Evolutionary conservation across 2,797 vertebrate genomes (phyloP).

Genomic region (Hemibagrus guttatus): DNA sequence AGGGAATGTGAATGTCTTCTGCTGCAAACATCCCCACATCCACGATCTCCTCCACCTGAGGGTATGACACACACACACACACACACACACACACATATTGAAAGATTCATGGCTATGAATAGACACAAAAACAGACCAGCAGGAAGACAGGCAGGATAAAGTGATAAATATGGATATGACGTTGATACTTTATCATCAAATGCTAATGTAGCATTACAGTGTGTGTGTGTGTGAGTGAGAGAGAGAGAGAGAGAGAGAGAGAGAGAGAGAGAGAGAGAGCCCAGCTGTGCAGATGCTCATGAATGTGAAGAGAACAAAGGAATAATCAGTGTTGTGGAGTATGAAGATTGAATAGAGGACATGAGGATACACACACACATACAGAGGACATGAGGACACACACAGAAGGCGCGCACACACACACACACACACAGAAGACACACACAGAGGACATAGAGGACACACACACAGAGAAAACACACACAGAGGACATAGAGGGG

Average conservation of each 20-base stretch:
- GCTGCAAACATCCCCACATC: conserved; percentile 88
- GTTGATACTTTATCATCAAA: not conserved
- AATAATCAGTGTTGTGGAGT: not conserved
- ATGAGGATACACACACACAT: not conserved
- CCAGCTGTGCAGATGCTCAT: conserved; percentile 17
- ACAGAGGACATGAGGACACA: not conserved
- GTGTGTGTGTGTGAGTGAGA: not conserved
- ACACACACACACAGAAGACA: not conserved
- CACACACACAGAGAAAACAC: not conserved
- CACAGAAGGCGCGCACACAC: not conserved
- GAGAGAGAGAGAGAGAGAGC: not conserved
- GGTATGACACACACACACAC: not conserved
- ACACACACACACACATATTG: conserved; percentile 4
- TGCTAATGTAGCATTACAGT: not conserved
- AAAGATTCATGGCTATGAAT: not conserved
- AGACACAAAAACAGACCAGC: not conserved
- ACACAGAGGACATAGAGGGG: not conserved
- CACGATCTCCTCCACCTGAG: conserved; percentile 95
- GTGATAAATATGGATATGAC: not conserved
- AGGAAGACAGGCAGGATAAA: not conserved
- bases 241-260: not conserved
- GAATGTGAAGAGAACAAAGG: conserved; percentile 13
- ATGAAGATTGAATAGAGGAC: not conserved
- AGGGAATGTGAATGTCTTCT: conserved; percentile 96
- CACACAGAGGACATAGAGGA: not conserved